Evolutionary conservation across 1,140 invertebrate genomes (phyloP).

Genomic region (Bombus balteatus): DNA sequence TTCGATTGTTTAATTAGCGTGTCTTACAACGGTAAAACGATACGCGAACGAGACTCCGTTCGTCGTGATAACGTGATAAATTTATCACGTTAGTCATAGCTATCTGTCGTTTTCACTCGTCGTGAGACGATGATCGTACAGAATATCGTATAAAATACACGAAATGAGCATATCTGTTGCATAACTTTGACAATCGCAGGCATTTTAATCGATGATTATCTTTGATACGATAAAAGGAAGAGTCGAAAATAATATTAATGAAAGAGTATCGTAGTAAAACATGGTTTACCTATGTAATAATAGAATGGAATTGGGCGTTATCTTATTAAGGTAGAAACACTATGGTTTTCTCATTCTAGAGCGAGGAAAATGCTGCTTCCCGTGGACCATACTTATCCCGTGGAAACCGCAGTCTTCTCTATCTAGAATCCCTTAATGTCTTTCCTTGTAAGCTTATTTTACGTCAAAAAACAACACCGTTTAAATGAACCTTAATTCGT

Average conservation of each 20-base stretch:
- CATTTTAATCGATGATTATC: neutral
- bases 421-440: constrained; percentile 18
- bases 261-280: neutral
- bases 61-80: no score
- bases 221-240: neutral
- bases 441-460: constrained; percentile 33
- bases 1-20: constrained; percentile 16
- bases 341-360: neutral
- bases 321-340: constrained; percentile 53
- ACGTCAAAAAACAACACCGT: neutral
- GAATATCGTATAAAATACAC: neutral
- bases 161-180: no score
- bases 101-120: neutral
- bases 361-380: constrained; percentile 35
- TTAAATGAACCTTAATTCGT: constrained; percentile 12
- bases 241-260: constrained; percentile 12
- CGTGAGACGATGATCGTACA: neutral
- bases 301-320: constrained; percentile 43
- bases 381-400: constrained; percentile 35
- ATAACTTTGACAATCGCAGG: neutral
- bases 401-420: constrained; percentile 17
- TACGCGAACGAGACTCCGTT: no score
- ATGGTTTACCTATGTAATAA: neutral
- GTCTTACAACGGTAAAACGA: constrained; percentile 8
- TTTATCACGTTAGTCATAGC: neutral